Evolutionary conservation across 2,113 vertebrate species (phyloP).

Genomic region (Tichodroma muraria): DNA sequence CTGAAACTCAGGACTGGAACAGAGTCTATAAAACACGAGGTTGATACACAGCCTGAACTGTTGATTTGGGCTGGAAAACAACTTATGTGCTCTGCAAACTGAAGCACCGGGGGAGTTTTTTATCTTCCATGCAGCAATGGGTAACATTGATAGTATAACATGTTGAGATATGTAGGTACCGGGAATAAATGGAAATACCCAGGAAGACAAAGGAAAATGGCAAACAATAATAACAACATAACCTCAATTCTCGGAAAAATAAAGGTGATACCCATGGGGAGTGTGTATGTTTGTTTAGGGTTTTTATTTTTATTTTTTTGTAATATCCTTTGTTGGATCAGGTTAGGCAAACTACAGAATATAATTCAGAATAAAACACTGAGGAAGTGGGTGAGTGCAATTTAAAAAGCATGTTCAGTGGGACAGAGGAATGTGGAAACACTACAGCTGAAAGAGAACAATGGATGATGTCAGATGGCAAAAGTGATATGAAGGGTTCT

Average conservation of each 20-base stretch:
- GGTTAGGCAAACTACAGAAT: background rate
- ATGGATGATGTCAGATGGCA: background rate
- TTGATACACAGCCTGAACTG: background rate
- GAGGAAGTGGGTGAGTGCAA: background rate
- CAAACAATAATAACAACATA: background rate
- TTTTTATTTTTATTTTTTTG: background rate
- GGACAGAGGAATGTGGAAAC: background rate
- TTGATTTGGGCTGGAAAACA: background rate
- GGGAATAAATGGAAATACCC: background rate
- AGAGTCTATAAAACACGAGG: background rate
- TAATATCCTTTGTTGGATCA: background rate
- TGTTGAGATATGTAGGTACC: background rate
- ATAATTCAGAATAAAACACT: background rate
- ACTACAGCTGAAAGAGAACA: background rate
- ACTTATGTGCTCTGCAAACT: background rate
- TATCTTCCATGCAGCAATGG: background rate
- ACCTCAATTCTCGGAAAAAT: background rate
- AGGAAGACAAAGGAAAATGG: background rate
- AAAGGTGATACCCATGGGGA: background rate
- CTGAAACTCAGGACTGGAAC: background rate
- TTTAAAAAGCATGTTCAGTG: background rate
- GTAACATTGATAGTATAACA: background rate
- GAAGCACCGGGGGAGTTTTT: background rate
- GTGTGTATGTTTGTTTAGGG: background rate
- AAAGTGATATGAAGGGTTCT: background rate